A percentile compares a stretch with the other conserved stretches of the same genome.
These are phyloP conservation scores for Drosophila antonietae DNA, from an alignment of 2,888 invertebrate species.

Conservation along the genomic window DNA sequence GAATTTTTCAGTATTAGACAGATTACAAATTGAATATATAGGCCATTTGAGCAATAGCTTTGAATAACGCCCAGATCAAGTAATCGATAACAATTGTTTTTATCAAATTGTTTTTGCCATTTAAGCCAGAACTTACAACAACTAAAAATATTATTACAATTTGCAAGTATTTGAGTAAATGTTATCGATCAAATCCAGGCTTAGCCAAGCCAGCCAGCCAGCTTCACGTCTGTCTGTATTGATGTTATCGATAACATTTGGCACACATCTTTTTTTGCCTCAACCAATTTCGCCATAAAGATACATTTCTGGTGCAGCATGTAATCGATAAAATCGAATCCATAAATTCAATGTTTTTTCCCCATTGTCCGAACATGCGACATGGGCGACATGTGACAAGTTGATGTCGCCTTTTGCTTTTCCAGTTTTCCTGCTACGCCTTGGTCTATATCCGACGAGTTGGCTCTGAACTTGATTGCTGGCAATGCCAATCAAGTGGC, in stretches of 20 bases:
- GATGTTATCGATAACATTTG: neutral
- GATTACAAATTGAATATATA: too few species aligned
- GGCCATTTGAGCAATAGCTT: neutral
- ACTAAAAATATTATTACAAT: too few species aligned
- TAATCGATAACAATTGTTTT: neutral
- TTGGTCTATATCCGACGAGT: conserved; percentile 33
- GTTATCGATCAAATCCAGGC: conserved; percentile 14
- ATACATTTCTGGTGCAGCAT: neutral
- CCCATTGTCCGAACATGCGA: conserved; percentile 8
- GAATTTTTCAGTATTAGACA: neutral
- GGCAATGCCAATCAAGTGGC: conserved; percentile 27
- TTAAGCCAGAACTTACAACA: too few species aligned
- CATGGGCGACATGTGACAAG: conserved; percentile 8
- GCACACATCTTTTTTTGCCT: neutral
- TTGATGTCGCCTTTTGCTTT: conserved; percentile 23
- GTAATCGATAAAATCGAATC: conserved; percentile 2
- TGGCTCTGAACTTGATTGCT: conserved; percentile 40
- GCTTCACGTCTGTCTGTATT: neutral
- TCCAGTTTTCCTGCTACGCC: conserved; percentile 29
- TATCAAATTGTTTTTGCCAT: too few species aligned
- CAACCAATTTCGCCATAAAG: neutral
- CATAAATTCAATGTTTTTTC: neutral
- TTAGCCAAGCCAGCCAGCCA: neutral
- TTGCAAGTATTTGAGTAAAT: neutral
- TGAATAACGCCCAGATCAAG: neutral